phyloP scores from a whole-genome alignment of 2,888 invertebrate genomes.

The Parnassius mnemosyne region DNA sequence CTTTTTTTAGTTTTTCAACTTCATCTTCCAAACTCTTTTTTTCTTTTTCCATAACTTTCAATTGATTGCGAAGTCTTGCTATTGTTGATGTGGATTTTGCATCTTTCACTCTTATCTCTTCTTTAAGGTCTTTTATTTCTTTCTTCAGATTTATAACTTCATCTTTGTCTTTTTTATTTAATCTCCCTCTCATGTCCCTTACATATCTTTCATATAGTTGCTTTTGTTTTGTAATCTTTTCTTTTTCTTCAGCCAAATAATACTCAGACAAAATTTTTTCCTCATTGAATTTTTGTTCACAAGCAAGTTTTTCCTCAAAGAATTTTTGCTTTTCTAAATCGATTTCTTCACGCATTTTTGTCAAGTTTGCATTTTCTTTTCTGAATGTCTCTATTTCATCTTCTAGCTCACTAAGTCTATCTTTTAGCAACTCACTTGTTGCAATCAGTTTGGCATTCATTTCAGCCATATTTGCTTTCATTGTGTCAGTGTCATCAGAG shows the following conservation, averaged over 20 bases:
- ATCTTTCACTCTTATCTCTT: constrained; percentile 86
- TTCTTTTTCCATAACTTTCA: constrained; percentile 86
- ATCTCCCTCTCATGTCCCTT: constrained; percentile 84
- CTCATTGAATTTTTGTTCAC: constrained; percentile 82
- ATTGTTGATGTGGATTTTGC: constrained; percentile 85
- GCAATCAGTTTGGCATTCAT: constrained; percentile 74
- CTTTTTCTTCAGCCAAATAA: constrained; percentile 85
- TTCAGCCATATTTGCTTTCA: constrained; percentile 65
- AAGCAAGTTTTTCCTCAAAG: constrained; percentile 80
- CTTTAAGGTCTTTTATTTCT: constrained; percentile 83
- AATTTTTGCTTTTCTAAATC: constrained; percentile 82
- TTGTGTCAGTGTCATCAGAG: constrained; percentile 48
- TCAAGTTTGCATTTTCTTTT: constrained; percentile 71
- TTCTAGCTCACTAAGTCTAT: constrained; percentile 83
- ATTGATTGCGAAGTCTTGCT: constrained; percentile 86
- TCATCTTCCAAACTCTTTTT: constrained; percentile 83
- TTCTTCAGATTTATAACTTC: constrained; percentile 84
- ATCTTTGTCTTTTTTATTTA: constrained; percentile 85
- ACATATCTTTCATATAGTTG: constrained; percentile 83
- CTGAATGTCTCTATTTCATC: constrained; percentile 80
- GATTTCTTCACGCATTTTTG: constrained; percentile 80
- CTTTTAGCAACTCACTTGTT: constrained; percentile 81
- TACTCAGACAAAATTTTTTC: constrained; percentile 84
- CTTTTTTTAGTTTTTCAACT: constrained; percentile 84
- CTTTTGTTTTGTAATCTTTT: constrained; percentile 84